Conservation (phyloP, 2,797 vertebrate genomes). For the Lepus oiostolus region DNA sequence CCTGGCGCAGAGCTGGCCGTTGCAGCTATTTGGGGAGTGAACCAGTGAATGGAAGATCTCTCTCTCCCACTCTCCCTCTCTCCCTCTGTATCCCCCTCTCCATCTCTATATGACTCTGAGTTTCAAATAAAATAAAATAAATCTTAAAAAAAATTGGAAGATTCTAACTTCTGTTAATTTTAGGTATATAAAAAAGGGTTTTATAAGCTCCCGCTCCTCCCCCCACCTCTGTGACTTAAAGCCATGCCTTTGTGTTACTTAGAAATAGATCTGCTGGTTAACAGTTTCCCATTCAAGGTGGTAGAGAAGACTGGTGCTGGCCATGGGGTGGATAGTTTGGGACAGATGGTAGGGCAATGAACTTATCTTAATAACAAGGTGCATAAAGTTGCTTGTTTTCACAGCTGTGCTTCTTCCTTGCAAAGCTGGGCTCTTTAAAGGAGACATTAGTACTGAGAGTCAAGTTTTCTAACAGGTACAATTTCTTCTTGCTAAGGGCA, state of each 20-base stretch:
- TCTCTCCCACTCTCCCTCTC: too few species aligned
- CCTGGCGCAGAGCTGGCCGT: too few species aligned
- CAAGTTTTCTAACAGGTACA: conserved; percentile 15
- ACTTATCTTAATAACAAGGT: neutral
- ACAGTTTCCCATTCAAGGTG: neutral
- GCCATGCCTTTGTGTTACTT: neutral
- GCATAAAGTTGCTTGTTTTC: neutral
- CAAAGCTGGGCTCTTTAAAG: conserved; percentile 42
- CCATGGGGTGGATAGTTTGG: neutral
- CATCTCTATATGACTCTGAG: too few species aligned
- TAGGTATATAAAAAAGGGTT: neutral
- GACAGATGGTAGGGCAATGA: conserved; percentile 5
- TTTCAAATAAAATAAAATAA: too few species aligned
- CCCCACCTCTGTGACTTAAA: neutral
- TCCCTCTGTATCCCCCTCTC: too few species aligned
- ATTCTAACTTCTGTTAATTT: neutral
- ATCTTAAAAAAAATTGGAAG: neutral
- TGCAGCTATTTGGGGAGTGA: too few species aligned
- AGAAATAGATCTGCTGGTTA: neutral
- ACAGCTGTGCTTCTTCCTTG: conserved; percentile 1
- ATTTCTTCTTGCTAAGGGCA: neutral
- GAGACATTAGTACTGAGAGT: neutral
- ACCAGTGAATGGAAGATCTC: too few species aligned
- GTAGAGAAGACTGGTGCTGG: neutral
- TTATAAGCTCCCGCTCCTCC: neutral